A percentile compares a stretch with the other conserved stretches of the same genome.
Conservation (phyloP, 2,113 vertebrate species). For the Anoplopoma fimbria region DNA sequence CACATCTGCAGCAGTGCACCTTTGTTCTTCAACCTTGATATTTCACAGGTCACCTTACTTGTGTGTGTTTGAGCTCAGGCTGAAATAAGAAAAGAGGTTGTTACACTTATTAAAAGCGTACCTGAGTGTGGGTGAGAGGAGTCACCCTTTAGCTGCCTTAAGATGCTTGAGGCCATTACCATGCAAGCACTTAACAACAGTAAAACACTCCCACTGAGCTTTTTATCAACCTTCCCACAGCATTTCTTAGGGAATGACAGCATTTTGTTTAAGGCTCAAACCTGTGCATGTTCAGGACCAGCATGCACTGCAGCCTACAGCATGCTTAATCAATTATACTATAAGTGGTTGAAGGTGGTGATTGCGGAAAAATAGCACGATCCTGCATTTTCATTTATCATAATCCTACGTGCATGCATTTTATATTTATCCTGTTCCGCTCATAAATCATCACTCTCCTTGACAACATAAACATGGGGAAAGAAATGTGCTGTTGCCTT, state of each 20-base stretch:
- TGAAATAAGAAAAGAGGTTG: conserved; percentile 29
- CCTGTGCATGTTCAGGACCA: conserved; percentile 2
- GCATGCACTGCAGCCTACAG: conserved; percentile 20
- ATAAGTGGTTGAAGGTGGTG: neutral
- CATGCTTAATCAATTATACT: conserved; percentile 15
- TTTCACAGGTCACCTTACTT: conserved; percentile 12
- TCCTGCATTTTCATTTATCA: conserved; percentile 44
- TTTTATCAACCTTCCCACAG: conserved; percentile 31
- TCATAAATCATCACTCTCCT: conserved; percentile 53
- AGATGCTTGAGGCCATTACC: conserved; percentile 43
- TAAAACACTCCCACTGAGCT: conserved; percentile 38
- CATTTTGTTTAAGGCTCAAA: conserved; percentile 32
- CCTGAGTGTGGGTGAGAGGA: conserved; percentile 55
- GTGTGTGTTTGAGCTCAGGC: conserved; percentile 12
- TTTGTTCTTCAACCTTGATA: conserved; percentile 32
- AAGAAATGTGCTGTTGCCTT: conserved; percentile 29
- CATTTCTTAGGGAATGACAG: conserved; percentile 10
- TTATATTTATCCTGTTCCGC: conserved; percentile 23
- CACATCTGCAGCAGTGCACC: neutral
- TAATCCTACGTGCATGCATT: conserved; percentile 16
- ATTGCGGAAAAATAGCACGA: neutral
- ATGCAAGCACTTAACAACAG: conserved; percentile 43
- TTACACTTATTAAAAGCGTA: conserved; percentile 67
- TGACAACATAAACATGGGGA: conserved; percentile 34
- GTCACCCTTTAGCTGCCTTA: conserved; percentile 43